These are phyloP conservation scores for Macropis europaea DNA, from an alignment of 2,888 invertebrate genomes.

Conservation along the genomic window DNA sequence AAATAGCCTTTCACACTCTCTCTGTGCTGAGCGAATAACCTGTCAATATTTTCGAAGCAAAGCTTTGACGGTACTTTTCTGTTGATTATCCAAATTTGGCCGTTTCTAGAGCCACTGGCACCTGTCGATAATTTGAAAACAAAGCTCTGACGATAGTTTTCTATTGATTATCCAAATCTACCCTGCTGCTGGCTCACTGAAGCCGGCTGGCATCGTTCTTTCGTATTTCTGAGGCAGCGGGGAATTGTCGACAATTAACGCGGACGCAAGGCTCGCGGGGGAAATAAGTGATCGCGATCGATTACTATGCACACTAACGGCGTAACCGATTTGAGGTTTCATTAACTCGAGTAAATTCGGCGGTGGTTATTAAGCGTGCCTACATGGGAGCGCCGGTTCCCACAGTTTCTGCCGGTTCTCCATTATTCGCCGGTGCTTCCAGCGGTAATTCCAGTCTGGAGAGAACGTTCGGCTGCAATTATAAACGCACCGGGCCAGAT, in stretches of 20 bases:
- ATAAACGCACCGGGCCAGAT: conserved; percentile 40
- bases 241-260: conserved; percentile 30
- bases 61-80: too few species aligned
- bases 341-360: conserved; percentile 64
- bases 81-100: too few species aligned
- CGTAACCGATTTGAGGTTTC: conserved; percentile 64
- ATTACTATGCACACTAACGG: conserved; percentile 51
- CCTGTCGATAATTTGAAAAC: too few species aligned
- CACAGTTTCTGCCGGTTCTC: conserved; percentile 50
- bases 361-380: conserved; percentile 56
- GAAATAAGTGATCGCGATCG: conserved; percentile 55
- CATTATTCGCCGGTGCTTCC: conserved; percentile 52
- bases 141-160: too few species aligned
- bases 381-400: conserved; percentile 23
- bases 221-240: background rate
- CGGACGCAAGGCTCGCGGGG: background rate
- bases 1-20: too few species aligned
- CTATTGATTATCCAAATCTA: background rate
- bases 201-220: background rate
- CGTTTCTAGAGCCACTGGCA: too few species aligned
- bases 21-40: too few species aligned
- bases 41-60: too few species aligned
- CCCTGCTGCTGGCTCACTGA: background rate
- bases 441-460: conserved; percentile 52
- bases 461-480: conserved; percentile 52